Conservation (phyloP, 2,113 vertebrate genomes). For the Chloropsis hardwickii region DNA sequence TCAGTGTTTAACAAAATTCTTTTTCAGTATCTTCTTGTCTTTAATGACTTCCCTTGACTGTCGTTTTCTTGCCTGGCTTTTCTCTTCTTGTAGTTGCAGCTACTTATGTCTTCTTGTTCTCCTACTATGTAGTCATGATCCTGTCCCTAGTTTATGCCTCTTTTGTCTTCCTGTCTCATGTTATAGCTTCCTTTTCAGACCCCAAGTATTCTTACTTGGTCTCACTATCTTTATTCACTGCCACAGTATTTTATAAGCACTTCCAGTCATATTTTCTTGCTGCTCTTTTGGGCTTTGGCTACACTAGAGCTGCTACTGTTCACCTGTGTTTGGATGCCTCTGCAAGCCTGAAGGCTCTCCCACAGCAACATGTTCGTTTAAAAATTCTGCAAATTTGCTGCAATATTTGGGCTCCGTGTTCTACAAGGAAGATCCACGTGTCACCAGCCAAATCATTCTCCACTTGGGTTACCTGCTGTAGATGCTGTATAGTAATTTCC, state of each 20-base stretch:
- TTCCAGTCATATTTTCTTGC: not conserved
- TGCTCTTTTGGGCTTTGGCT: not conserved
- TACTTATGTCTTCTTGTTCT: not conserved
- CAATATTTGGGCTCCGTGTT: not conserved
- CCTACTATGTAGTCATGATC: not conserved
- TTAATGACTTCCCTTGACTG: not conserved
- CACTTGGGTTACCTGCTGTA: not conserved
- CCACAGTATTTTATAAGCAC: not conserved
- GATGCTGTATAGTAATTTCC: not conserved
- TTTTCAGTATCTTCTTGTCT: not conserved
- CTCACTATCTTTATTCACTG: not conserved
- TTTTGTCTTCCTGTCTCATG: not conserved
- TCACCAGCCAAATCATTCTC: not conserved
- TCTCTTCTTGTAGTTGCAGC: not conserved
- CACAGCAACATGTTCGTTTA: not conserved
- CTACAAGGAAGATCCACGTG: not conserved
- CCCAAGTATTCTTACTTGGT: not conserved
- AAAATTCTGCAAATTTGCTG: not conserved
- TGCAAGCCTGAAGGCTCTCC: not conserved
- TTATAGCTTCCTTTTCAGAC: not conserved
- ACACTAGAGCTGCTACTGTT: not conserved
- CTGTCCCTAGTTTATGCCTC: not conserved
- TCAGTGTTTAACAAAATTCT: not conserved
- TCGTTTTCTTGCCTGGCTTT: not conserved
- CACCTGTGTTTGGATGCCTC: not conserved